Conservation (phyloP, 2,888 invertebrate species). For the Cephus runcator region DNA sequence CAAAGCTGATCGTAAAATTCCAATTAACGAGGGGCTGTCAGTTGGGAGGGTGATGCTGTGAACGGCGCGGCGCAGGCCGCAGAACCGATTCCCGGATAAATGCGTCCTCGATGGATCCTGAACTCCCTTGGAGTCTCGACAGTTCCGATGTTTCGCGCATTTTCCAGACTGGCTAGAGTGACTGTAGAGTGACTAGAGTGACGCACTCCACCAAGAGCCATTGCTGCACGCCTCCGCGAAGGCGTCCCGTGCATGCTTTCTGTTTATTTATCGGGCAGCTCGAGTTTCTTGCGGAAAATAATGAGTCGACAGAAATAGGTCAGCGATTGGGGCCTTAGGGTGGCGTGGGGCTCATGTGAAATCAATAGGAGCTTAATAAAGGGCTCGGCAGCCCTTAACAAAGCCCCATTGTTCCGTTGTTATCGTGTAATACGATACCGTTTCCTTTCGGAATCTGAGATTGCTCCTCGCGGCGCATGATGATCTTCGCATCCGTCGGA, state of each 20-base stretch:
- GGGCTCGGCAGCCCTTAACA: conserved; percentile 39
- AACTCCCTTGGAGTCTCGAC: too few relatives aligned
- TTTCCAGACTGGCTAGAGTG: too few relatives aligned
- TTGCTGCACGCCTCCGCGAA: too few relatives aligned
- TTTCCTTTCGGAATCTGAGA: conserved; percentile 38
- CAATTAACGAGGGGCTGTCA: conserved; percentile 40
- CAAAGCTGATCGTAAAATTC: conserved; percentile 47
- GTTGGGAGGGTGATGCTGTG: not conserved
- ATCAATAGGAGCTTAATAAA: conserved; percentile 48
- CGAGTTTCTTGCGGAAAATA: conserved; percentile 43
- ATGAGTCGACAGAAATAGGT: conserved; percentile 25
- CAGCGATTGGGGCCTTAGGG: conserved; percentile 12
- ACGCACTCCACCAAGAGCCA: too few relatives aligned
- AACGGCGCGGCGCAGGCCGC: not conserved
- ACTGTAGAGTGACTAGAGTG: too few relatives aligned
- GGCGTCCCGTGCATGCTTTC: too few relatives aligned
- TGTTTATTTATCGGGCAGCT: conserved; percentile 20
- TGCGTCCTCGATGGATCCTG: not conserved
- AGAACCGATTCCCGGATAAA: not conserved
- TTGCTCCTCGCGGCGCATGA: not conserved
- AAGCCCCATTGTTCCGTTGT: conserved; percentile 51
- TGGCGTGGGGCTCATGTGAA: conserved; percentile 37
- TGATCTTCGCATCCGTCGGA: too few relatives aligned
- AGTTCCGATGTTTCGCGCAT: too few relatives aligned
- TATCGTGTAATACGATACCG: conserved; percentile 51